Evolutionary conservation across 1,140 invertebrate genomes (phyloP).

Genomic region (Drosophila kurseongensis): DNA sequence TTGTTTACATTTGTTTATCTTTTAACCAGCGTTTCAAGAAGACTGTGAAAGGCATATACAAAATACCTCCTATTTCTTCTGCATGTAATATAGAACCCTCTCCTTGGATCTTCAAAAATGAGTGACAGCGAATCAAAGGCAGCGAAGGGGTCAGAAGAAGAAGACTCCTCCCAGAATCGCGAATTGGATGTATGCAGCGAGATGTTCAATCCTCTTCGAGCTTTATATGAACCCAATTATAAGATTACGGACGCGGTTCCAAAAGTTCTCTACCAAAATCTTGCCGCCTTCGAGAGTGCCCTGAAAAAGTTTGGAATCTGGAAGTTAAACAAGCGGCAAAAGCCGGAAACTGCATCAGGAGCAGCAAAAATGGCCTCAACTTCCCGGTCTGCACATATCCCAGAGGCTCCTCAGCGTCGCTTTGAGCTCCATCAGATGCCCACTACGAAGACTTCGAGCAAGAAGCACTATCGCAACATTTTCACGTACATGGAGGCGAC

Average conservation of each 20-base stretch:
- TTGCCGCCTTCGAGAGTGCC: constrained; percentile 76
- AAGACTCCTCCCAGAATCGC: neutral
- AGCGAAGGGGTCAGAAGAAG: neutral
- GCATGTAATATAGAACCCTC: too few species aligned
- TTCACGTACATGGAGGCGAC: constrained; percentile 87
- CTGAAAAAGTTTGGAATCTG: constrained; percentile 66
- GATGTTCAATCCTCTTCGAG: constrained; percentile 89
- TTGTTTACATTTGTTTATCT: constrained; percentile 20
- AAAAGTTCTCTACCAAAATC: constrained; percentile 76
- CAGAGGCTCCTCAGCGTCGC: constrained; percentile 28
- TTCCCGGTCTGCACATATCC: constrained; percentile 15
- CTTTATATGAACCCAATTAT: constrained; percentile 86
- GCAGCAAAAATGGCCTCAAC: constrained; percentile 6
- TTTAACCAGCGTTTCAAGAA: neutral
- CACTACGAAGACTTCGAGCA: constrained; percentile 49
- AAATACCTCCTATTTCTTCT: too few species aligned
- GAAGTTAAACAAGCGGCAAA: constrained; percentile 57
- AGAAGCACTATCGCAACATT: constrained; percentile 85
- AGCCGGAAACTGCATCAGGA: constrained; percentile 10
- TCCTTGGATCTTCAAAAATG: neutral
- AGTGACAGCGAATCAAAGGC: neutral
- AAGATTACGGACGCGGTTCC: constrained; percentile 84
- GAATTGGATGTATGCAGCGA: constrained; percentile 88
- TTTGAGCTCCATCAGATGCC: constrained; percentile 76
- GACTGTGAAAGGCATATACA: too few species aligned